Evolutionary conservation across 2,797 vertebrate genomes (phyloP), one percentile per base, ranked within the genome.

Genomic region (Pseudomugil gertrudae): DNA sequence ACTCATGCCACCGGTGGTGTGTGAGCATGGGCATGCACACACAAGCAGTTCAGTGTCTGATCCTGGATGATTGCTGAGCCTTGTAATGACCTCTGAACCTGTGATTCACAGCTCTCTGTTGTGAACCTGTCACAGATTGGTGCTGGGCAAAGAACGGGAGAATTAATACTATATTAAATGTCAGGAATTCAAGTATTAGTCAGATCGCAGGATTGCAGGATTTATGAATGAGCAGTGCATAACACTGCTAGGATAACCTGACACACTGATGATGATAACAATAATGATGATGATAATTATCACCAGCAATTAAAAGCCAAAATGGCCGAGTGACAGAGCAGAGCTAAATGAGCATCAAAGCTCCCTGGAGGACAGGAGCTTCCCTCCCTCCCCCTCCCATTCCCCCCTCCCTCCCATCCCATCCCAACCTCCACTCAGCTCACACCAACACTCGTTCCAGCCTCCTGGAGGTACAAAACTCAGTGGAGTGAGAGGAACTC

Each of bases 401-500:
- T 1, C 53, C 6, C n/a, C 33, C 63, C 35, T 35, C 59, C 66
- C 51, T 45, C 50, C 57, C 66, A 24, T 8, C 53, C 73, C 65
- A 23, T 69, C 69, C 80, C 63, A 81, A 65, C 81, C 75, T 80
- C 78, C 30, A 45, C 79, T 69, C 45, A 13, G 76, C 84, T 82
- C 77, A 81, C 83, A 83, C 81, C 69, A 55, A 51, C 72, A 92
- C 93, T 91, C 92, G 87, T 90, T 94, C 92, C 90, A 81, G 91
- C 92, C 91, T 97, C 96, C 96, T 96, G 95, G 95, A 98, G 96
- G 96, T 95, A 95, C 81, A 92, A 96, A 95, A 94, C 87, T 95
- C 96, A 98, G 90, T 96, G 96, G 93, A 97, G 95, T 97, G 96
- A 96, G 93, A 96, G 96, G 93, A 96, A 96, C 94, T 95, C 95